These are phyloP conservation scores for Megaleporinus macrocephalus DNA, from an alignment of 2,113 vertebrate species.

Conservation along the genomic window DNA sequence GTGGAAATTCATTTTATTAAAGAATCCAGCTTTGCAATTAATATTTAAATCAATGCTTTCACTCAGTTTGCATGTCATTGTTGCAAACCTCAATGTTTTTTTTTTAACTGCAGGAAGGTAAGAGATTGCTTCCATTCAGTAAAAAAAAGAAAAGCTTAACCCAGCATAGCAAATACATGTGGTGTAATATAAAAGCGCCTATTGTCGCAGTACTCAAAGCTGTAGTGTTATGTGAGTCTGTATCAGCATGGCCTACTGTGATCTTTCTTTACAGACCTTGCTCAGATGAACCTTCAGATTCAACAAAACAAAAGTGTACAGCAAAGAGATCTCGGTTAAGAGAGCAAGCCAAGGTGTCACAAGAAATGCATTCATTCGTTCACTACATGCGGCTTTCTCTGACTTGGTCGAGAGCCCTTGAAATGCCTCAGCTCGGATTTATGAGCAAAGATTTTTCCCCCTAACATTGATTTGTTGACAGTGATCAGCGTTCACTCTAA, in stretches of 20 bases:
- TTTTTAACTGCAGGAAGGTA: not conserved
- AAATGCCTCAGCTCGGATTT: constrained; percentile 22
- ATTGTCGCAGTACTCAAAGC: not conserved
- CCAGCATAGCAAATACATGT: not conserved
- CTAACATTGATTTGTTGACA: constrained; percentile 24
- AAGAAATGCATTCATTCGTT: constrained; percentile 34
- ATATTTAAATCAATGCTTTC: not conserved
- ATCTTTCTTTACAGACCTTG: not conserved
- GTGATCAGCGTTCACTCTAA: constrained; percentile 2
- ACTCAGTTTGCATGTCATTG: not conserved
- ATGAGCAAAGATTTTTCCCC: constrained; percentile 1
- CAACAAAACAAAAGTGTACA: constrained; percentile 2
- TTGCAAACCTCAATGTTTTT: not conserved
- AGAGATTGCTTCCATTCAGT: not conserved
- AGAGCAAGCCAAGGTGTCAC: not conserved
- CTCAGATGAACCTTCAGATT: not conserved
- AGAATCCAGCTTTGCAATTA: not conserved
- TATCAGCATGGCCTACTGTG: not conserved
- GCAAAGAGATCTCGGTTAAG: not conserved
- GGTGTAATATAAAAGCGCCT: not conserved
- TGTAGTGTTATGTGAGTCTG: not conserved
- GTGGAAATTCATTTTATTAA: not conserved
- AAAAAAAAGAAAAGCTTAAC: not conserved
- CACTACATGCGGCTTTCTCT: not conserved
- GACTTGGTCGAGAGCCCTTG: constrained; percentile 8